A percentile compares a stretch with the other conserved stretches of the same genome.
Conservation (phyloP, 2,888 invertebrate species). For the Zootermopsis nevadensis region DNA sequence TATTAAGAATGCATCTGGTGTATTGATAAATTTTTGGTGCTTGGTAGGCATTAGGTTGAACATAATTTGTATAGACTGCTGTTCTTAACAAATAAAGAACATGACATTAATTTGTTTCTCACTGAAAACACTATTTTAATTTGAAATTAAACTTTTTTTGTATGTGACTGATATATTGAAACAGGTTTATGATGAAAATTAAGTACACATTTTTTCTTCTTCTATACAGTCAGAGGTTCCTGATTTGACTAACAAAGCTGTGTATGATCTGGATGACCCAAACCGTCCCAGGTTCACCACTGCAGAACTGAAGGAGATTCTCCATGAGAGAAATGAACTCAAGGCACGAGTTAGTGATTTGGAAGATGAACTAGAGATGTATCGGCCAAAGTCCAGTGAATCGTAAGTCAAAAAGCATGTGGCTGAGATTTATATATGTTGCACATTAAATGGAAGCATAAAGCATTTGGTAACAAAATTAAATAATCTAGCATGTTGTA, state of each 20-base stretch:
- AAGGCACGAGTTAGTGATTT: constrained; percentile 91
- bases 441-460: not conserved
- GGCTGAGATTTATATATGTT: not conserved
- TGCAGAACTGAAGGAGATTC: constrained; percentile 84
- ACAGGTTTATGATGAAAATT: no score
- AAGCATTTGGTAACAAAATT: not conserved
- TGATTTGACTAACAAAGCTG: constrained; percentile 68
- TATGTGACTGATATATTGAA: no score
- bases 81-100: no score
- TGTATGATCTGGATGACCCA: constrained; percentile 75
- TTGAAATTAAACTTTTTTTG: not conserved
- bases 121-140: not conserved
- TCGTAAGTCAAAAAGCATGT: constrained; percentile 51
- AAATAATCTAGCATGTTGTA: not conserved
- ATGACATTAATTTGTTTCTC: not conserved
- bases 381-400: constrained; percentile 68
- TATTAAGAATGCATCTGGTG: no score
- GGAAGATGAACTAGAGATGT: constrained; percentile 89
- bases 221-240: constrained; percentile 62
- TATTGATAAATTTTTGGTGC: no score
- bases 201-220: not conserved
- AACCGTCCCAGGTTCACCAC: constrained; percentile 86
- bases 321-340: constrained; percentile 92
- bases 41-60: no score
- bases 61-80: no score